Conservation (phyloP, 2,888 invertebrate species). For the Campoletis raptor region DNA sequence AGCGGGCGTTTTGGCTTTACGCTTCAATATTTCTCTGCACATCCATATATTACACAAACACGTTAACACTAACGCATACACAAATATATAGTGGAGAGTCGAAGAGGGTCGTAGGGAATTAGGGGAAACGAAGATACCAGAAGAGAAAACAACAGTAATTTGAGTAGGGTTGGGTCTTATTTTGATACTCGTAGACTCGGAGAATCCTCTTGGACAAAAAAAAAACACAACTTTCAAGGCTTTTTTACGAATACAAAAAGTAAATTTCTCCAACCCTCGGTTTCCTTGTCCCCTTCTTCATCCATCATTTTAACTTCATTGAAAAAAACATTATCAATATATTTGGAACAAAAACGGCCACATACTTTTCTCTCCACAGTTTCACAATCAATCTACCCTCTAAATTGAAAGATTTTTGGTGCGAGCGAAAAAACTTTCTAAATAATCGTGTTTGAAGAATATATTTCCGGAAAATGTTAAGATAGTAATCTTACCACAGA, state of each 20-base stretch:
- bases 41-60: not conserved
- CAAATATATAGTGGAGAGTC: not conserved
- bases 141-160: conserved; percentile 17
- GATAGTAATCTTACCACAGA: too few relatives aligned
- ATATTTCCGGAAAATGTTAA: not conserved
- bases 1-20: not conserved
- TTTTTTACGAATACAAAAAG: not conserved
- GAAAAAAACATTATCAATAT: not conserved
- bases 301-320: not conserved
- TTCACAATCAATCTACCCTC: not conserved
- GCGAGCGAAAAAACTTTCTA: not conserved
- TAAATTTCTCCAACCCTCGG: not conserved
- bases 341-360: not conserved
- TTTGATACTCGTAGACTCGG: conserved; percentile 1
- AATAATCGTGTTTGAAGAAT: not conserved
- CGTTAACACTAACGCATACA: not conserved
- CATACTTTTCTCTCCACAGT: not conserved
- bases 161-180: not conserved
- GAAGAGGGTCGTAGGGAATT: conserved; percentile 24
- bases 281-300: not conserved
- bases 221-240: not conserved
- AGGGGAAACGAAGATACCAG: not conserved
- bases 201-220: not conserved
- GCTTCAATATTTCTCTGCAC: conserved; percentile 1
- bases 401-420: not conserved